Evolutionary conservation across 2,113 vertebrate genomes (phyloP).

Genomic region (Megaceryle torquata): DNA sequence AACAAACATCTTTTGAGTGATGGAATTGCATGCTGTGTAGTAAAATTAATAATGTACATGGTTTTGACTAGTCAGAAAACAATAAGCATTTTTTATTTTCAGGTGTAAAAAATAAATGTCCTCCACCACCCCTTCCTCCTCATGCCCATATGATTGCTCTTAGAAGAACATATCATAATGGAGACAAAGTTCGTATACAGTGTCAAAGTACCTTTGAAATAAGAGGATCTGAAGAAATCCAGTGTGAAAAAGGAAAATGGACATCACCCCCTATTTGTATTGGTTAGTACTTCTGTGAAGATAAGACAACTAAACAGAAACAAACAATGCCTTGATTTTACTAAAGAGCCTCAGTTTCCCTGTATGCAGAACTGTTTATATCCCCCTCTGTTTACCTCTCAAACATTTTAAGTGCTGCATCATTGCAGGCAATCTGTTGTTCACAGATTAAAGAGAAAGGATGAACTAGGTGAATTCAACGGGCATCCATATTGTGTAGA

Average conservation of each 20-base stretch:
- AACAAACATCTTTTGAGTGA: not conserved
- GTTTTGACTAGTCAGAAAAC: not conserved
- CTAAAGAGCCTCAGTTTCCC: not conserved
- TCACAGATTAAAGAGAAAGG: not conserved
- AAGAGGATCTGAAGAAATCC: slow-evolving; percentile 61
- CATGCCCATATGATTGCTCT: not conserved
- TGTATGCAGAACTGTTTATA: not conserved
- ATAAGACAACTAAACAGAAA: not conserved
- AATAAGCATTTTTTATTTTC: not conserved
- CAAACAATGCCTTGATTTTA: not conserved
- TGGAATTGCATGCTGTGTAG: too few relatives aligned
- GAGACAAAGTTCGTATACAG: slow-evolving; percentile 49
- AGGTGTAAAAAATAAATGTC: slow-evolving; percentile 74
- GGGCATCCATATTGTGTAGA: not conserved
- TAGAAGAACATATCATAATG: slow-evolving; percentile 28
- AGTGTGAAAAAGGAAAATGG: slow-evolving; percentile 75
- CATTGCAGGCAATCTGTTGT: fast-evolving
- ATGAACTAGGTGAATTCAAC: not conserved
- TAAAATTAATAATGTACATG: fast-evolving
- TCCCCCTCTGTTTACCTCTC: not conserved
- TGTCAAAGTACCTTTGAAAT: slow-evolving; percentile 58
- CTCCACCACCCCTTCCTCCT: slow-evolving; percentile 68
- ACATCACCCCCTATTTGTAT: slow-evolving; percentile 68
- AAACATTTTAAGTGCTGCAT: not conserved
- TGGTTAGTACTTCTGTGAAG: slow-evolving; percentile 51